Conservation (phyloP, 2,113 vertebrate genomes). For the Etheostoma cragini region DNA sequence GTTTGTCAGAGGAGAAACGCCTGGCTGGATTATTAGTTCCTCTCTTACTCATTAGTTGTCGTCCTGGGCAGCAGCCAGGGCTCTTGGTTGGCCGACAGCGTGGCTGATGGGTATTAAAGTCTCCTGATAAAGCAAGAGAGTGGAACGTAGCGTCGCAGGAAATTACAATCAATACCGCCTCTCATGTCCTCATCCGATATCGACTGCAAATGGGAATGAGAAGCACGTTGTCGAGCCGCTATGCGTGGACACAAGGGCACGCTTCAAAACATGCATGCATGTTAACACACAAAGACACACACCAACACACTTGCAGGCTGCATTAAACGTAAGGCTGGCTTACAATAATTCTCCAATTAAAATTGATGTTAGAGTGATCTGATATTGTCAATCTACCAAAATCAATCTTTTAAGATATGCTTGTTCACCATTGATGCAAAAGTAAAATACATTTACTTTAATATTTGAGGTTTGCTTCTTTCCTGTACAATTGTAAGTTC, state of each 20-base stretch:
- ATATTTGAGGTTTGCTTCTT: too few relatives aligned
- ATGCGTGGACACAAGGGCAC: neutral
- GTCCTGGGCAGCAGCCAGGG: constrained; percentile 57
- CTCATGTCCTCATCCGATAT: constrained; percentile 79
- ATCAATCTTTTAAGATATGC: too few relatives aligned
- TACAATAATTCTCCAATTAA: too few relatives aligned
- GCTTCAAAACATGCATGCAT: constrained; percentile 7
- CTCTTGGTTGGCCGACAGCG: constrained; percentile 54
- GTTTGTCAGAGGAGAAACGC: constrained; percentile 63
- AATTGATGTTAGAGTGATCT: too few relatives aligned
- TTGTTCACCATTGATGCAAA: too few relatives aligned
- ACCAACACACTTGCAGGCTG: neutral
- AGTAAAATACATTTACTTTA: too few relatives aligned
- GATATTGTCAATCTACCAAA: too few relatives aligned
- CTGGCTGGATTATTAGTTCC: constrained; percentile 65
- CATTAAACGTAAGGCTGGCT: neutral
- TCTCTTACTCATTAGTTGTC: constrained; percentile 69
- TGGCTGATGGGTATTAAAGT: constrained; percentile 76
- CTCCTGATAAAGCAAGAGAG: constrained; percentile 78
- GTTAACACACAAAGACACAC: neutral
- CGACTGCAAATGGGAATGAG: constrained; percentile 55
- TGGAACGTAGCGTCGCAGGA: constrained; percentile 74
- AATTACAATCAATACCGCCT: constrained; percentile 82
- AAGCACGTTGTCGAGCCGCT: constrained; percentile 30
- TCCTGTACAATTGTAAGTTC: too few relatives aligned